phyloP scores from a whole-genome alignment of 2,888 invertebrate genomes.

The Ryuthela nishihirai region DNA sequence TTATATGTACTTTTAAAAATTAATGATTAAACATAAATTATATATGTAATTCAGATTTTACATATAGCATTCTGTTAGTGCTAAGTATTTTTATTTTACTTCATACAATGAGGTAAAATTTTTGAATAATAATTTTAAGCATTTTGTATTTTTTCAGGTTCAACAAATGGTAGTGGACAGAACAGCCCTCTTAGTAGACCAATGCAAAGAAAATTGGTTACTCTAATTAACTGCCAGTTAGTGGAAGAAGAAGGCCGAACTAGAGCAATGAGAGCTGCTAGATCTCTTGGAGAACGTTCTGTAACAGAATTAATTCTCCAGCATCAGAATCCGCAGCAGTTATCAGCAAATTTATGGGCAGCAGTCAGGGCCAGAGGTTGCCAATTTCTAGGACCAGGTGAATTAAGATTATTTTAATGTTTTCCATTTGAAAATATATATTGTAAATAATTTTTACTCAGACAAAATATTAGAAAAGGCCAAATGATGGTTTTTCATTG shows the following conservation, averaged over 20 bases:
- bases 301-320: constrained; percentile 90
- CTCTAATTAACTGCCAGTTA: constrained; percentile 86
- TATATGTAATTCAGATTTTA: background rate
- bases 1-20: no score
- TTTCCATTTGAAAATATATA: constrained; percentile 18
- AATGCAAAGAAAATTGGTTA: constrained; percentile 92
- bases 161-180: constrained; percentile 22
- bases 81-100: background rate
- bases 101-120: constrained; percentile 3
- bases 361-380: constrained; percentile 94
- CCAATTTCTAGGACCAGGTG: constrained; percentile 91
- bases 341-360: constrained; percentile 92
- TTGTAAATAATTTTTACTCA: no score
- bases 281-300: constrained; percentile 90
- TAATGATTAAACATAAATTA: no score
- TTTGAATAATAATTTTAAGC: constrained; percentile 4
- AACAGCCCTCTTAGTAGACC: constrained; percentile 67
- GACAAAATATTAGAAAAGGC: no score
- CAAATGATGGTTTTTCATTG: no score
- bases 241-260: constrained; percentile 71
- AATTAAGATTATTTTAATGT: constrained; percentile 20
- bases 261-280: constrained; percentile 61
- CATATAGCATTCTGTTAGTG: background rate
- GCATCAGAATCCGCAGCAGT: constrained; percentile 93
- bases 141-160: constrained; percentile 16